A percentile compares a stretch with the other conserved stretches of the same genome.
phyloP scores from a whole-genome alignment of 2,797 vertebrate genomes.

The Karalla daura region DNA sequence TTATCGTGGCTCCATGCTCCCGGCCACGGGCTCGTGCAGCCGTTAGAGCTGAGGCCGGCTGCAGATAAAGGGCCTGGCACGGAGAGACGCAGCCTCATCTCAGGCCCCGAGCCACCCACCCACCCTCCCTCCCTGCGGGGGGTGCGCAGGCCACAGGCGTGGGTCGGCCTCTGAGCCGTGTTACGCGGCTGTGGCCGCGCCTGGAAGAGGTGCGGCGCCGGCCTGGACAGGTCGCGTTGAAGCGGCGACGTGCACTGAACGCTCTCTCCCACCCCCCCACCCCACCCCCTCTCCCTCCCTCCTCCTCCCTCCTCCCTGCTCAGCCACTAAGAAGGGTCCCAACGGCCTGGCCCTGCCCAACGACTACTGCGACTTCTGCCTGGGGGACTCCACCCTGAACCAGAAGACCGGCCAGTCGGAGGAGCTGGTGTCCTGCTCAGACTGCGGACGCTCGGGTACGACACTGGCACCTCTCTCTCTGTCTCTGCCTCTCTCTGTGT shows the following conservation, averaged over 20 bases:
- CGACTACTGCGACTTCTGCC: slow-evolving; percentile 97
- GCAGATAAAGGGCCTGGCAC: no score
- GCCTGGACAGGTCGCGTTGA: background rate
- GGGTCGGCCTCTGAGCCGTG: no score
- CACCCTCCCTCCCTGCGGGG: no score
- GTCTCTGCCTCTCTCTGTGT: background rate
- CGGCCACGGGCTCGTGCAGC: no score
- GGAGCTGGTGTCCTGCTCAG: slow-evolving; percentile 95
- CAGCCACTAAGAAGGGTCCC: slow-evolving; percentile 92
- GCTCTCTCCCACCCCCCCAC: slow-evolving; percentile 31
- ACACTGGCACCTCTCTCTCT: background rate
- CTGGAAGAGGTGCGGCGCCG: no score
- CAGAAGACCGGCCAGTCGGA: slow-evolving; percentile 96
- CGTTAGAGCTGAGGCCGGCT: no score
- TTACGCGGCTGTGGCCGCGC: no score
- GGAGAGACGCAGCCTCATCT: no score
- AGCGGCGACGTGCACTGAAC: slow-evolving; percentile 7
- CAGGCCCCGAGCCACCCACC: no score
- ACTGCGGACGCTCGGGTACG: slow-evolving; percentile 95
- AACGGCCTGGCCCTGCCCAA: slow-evolving; percentile 94
- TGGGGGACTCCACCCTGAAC: slow-evolving; percentile 96
- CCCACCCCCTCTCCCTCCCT: slow-evolving; percentile 23
- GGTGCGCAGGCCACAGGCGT: no score
- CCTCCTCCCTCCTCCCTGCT: slow-evolving; percentile 20
- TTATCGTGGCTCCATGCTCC: no score